These are phyloP conservation scores for Parnassius mnemosyne DNA, from an alignment of 2,888 invertebrate genomes.

Conservation along the genomic window DNA sequence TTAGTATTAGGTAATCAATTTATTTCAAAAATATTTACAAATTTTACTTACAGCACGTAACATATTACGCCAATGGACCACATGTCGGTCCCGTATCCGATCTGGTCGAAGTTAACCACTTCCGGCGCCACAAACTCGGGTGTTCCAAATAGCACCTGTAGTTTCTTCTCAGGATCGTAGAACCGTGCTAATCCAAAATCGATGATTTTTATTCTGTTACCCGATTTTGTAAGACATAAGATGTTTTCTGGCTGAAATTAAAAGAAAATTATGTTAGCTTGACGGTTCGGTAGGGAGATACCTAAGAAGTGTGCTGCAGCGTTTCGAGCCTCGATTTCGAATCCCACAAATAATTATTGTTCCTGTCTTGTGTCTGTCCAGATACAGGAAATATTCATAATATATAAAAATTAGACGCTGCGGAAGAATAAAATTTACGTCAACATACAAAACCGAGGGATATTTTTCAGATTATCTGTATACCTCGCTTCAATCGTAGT, in stretches of 20 bases:
- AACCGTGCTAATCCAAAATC: conserved; percentile 98
- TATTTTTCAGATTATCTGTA: too few relatives aligned
- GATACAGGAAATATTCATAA: too few relatives aligned
- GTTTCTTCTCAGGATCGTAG: conserved; percentile 94
- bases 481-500: too few relatives aligned
- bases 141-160: conserved; percentile 97
- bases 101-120: conserved; percentile 98
- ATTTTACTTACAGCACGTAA: conserved; percentile 94
- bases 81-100: conserved; percentile 98
- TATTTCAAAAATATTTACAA: conserved; percentile 17
- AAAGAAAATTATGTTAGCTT: conserved; percentile 3
- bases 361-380: too few relatives aligned
- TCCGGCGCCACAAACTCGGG: conserved; percentile 99
- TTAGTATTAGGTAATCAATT: too few relatives aligned
- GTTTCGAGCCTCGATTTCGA: too few relatives aligned
- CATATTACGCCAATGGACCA: conserved; percentile 99
- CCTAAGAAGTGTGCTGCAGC: too few relatives aligned
- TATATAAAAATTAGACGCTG: too few relatives aligned
- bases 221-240: conserved; percentile 95
- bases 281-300: too few relatives aligned
- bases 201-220: conserved; percentile 99
- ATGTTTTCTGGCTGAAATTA: conserved; percentile 96
- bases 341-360: too few relatives aligned
- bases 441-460: too few relatives aligned
- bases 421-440: too few relatives aligned